Base-by-base conservation (phyloP, 2,113 vertebrate species). In the Takifugu flavidus region DNA sequence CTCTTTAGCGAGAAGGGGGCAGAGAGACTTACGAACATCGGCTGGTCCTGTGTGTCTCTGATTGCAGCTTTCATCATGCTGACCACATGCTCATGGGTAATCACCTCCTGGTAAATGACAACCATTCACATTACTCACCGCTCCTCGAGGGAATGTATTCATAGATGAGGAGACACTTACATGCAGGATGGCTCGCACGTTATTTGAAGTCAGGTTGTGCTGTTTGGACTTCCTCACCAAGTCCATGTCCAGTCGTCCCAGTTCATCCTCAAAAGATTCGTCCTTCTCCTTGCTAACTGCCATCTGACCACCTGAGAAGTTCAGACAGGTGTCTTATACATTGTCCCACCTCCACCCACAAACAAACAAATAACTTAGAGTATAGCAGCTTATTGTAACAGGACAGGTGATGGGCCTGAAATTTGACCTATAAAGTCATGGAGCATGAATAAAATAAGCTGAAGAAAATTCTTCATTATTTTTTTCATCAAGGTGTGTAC, bases 41-140 rank as follows among this genome's bases (percentile, higher is more conserved):
- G 96, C 50, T 92, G 88, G 46, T 95, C 92, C 65, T 95, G 93
- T 0, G 94, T 96, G 62, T 98, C 95, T 46, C 90, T 93, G 85
- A 99, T 98, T 43, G 96, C 92, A 2, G 93, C 94, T 83, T 97
- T 98, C 96, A 99, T 97, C 96, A 98, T 98, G 54, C 94, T 94
- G 51, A 99, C 95, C 25, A 99, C 97, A 0, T 91, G 95, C 26
- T 99, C 94, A 2, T 99, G 95, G 0, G 96, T 98, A 66, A 98
- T 96, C 56, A 99, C 96, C 59, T 98, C 97, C 97, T 99, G 77
- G 3, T 1, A 5, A 20, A 25, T 7, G 44, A 77, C 58, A 10
- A 25, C 3, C 25, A 53, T 25, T 52, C n/a, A 45, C 1, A 55
- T 25, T 12, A 42, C 1, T 25, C 51, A 29, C 39, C 2, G 3